Conservation (phyloP, 2,888 invertebrate genomes). For the Xanthia icteritia region DNA sequence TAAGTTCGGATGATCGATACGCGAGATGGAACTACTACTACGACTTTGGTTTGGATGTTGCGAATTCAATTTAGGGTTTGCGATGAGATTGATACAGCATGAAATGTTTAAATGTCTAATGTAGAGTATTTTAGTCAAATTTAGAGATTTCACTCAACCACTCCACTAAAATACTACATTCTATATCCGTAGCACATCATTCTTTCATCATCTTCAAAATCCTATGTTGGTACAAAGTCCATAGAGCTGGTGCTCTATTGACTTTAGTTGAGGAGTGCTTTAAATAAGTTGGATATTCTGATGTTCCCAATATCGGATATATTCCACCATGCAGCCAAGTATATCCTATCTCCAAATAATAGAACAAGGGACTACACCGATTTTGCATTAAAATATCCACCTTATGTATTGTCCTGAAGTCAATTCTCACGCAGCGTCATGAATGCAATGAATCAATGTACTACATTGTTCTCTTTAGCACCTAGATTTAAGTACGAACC, state of each 20-base stretch:
- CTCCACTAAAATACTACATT: background rate
- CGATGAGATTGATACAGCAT: conserved; percentile 38
- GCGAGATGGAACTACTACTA: conserved; percentile 56
- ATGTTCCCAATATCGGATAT: background rate
- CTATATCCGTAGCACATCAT: background rate
- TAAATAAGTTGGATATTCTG: background rate
- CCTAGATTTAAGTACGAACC: background rate
- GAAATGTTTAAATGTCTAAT: conserved; percentile 1
- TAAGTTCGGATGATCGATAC: conserved; percentile 63
- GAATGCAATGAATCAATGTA: conserved; percentile 17
- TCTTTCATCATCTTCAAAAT: background rate
- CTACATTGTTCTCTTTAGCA: background rate
- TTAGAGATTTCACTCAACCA: background rate
- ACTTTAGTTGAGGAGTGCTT: background rate
- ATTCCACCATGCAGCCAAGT: background rate
- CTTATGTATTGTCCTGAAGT: background rate
- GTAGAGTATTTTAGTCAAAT: background rate
- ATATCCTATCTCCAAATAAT: too few relatives aligned
- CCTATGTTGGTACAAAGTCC: too few relatives aligned
- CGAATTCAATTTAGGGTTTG: conserved; percentile 54
- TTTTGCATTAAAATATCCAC: background rate
- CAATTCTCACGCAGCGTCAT: conserved; percentile 11
- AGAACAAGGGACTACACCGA: background rate
- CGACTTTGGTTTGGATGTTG: conserved; percentile 56
- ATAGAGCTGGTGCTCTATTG: too few relatives aligned